Conservation (phyloP, 2,888 invertebrate species). For the Eudasyphora cyanicolor region DNA sequence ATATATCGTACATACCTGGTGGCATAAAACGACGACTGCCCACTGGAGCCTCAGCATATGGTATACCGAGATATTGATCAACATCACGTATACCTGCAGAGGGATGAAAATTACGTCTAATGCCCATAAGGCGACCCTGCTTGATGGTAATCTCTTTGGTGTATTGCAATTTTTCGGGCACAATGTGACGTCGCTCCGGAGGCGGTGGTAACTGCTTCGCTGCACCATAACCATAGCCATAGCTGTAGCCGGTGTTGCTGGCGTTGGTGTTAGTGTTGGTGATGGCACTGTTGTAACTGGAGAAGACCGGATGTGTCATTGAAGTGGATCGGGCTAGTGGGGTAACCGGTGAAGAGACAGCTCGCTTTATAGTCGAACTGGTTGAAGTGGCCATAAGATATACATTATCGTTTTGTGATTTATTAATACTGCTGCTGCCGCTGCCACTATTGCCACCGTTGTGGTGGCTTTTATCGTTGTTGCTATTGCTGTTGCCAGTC, state of each 20-base stretch:
- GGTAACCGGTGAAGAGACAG: conserved; percentile 14
- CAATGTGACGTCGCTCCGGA: conserved; percentile 73
- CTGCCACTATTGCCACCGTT: conserved; percentile 30
- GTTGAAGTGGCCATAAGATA: conserved; percentile 41
- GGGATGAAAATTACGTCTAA: conserved; percentile 83
- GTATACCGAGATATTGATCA: conserved; percentile 89
- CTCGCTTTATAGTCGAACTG: conserved; percentile 47
- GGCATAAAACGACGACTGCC: conserved; percentile 91
- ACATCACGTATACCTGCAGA: conserved; percentile 84
- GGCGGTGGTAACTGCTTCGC: conserved; percentile 44
- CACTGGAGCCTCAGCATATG: conserved; percentile 90
- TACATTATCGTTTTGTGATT: conserved; percentile 29
- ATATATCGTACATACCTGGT: conserved; percentile 84
- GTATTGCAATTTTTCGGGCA: conserved; percentile 79
- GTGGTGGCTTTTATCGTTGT: conserved; percentile 17
- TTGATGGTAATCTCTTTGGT: conserved; percentile 84
- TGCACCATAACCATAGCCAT: background rate
- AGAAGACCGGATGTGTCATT: conserved; percentile 3
- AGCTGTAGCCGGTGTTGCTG: conserved; percentile 41
- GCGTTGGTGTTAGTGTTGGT: conserved; percentile 42
- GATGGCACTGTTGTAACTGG: background rate
- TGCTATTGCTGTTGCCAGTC: conserved; percentile 17
- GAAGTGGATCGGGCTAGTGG: conserved; percentile 37
- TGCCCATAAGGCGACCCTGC: conserved; percentile 86
- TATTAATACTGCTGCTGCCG: conserved; percentile 56